Base-by-base conservation (phyloP, 2,888 invertebrate genomes). In the Helleia helle region DNA sequence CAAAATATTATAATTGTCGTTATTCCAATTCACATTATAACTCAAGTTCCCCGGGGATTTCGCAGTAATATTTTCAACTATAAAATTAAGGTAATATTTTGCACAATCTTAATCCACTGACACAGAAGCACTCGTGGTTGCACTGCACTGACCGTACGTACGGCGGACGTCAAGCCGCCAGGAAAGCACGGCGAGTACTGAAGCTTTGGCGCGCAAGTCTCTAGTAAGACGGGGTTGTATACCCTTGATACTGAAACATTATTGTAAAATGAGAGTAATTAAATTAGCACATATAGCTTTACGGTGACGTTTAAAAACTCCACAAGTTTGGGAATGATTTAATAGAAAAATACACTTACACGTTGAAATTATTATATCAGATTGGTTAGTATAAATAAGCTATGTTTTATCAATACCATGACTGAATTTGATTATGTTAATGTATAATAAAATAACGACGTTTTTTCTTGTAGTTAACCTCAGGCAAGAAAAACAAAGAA, bases 141-240 rank as follows among this genome's bases (percentile, higher is more conserved):
- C 75, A 64, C 62, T 59, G 56, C 69, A 70, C 69, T 65, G 55
- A 29, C 18, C 44, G 42, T 31, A 28, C 26, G 40, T 46, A 55
- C 59, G 58, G 48, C 14, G 11, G 44, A 59, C 72, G 69, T 62
- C 62, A 65, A 51, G 49, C 47, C 64, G 47, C 50, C 62, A 51
- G 65, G 54, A 55, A 49, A 57, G 54, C 76, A 55, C 80, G 74
- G 60, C 51, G 54, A 56, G 53, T 55, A 80, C 81, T 79, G 68
- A 56, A 45, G 47, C 52, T 51, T 57, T 30, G 14, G 64, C 69
- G 77, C 79, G 76, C 80, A 76, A 69, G 65, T 68, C 69, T 57
- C 68, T 65, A 72, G 61, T 65, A 66, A 51, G 51, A 42, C 51
- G 14, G 11, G 15, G 24, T 30, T 13, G 4, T 22, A 29, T 29